Conservation (phyloP, 2,888 invertebrate genomes). For the Nowickia ferox region DNA sequence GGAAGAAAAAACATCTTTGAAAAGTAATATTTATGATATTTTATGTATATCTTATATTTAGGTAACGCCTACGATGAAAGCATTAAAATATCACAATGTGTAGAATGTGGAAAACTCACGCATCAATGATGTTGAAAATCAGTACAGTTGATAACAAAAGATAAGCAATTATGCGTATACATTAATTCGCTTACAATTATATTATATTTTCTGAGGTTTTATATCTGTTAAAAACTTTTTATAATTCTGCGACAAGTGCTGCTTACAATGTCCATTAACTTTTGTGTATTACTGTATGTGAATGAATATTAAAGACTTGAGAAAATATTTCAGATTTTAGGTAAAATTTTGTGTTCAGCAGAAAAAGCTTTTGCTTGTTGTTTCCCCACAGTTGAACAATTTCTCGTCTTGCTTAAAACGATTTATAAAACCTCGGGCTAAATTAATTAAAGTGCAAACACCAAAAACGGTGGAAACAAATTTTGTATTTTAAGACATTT, state of each 20-base stretch:
- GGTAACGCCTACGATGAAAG: constrained; percentile 57
- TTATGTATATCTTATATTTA: constrained; percentile 38
- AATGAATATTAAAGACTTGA: not conserved
- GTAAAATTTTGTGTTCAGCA: too few species aligned
- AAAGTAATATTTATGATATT: constrained; percentile 46
- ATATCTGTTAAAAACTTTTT: not conserved
- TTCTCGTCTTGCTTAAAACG: not conserved
- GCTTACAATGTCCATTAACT: not conserved
- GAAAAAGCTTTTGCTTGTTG: not conserved
- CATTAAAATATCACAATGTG: constrained; percentile 29
- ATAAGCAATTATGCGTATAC: not conserved
- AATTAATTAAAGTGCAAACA: constrained; percentile 1
- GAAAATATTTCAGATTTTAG: not conserved
- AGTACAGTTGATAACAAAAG: constrained; percentile 14
- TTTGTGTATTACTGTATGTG: not conserved
- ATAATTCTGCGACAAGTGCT: not conserved
- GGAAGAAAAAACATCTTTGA: constrained; percentile 24
- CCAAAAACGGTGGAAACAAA: constrained; percentile 18
- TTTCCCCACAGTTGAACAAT: not conserved
- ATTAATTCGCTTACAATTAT: not conserved
- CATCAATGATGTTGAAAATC: not conserved
- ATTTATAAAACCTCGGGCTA: not conserved
- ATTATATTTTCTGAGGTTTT: not conserved
- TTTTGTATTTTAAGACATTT: constrained; percentile 31
- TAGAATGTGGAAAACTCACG: not conserved